These are phyloP conservation scores for Embiotoca jacksoni DNA, from an alignment of 2,113 vertebrate genomes.

Conservation along the genomic window DNA sequence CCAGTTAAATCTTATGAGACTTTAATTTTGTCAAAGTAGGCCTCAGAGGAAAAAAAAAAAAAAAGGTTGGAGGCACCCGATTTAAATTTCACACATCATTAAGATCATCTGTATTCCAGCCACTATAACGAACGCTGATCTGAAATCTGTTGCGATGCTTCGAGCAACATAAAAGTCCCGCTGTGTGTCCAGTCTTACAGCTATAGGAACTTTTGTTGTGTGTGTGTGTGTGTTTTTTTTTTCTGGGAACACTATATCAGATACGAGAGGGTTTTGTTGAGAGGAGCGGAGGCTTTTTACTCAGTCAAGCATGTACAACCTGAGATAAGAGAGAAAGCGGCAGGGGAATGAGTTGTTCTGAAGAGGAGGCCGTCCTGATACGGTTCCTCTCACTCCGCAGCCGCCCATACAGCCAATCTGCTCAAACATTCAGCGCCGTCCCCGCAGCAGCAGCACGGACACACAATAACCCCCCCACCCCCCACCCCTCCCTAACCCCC, in stretches of 20 bases:
- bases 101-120: not conserved
- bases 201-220: constrained; percentile 36
- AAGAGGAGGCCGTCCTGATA: constrained; percentile 31
- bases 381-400: constrained; percentile 10
- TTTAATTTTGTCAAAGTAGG: too few relatives aligned
- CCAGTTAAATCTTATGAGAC: too few relatives aligned
- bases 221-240: constrained; percentile 7
- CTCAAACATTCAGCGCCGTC: constrained; percentile 33
- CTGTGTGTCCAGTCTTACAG: constrained; percentile 2
- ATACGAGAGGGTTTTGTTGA: constrained; percentile 42
- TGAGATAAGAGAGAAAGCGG: constrained; percentile 60
- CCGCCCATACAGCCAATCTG: constrained; percentile 42
- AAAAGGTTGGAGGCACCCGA: too few relatives aligned
- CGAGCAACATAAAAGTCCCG: not conserved
- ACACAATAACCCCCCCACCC: constrained; percentile 22
- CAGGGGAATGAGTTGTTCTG: constrained; percentile 52
- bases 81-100: not conserved
- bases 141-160: not conserved
- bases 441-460: constrained; percentile 10
- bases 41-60: too few relatives aligned
- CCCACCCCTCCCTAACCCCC: not conserved
- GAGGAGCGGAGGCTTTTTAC: constrained; percentile 53
- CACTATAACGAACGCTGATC: not conserved
- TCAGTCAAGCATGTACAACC: constrained; percentile 60
- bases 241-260: constrained; percentile 43